Conservation (phyloP, 2,113 vertebrate genomes). For the Pachyramphus minor region DNA sequence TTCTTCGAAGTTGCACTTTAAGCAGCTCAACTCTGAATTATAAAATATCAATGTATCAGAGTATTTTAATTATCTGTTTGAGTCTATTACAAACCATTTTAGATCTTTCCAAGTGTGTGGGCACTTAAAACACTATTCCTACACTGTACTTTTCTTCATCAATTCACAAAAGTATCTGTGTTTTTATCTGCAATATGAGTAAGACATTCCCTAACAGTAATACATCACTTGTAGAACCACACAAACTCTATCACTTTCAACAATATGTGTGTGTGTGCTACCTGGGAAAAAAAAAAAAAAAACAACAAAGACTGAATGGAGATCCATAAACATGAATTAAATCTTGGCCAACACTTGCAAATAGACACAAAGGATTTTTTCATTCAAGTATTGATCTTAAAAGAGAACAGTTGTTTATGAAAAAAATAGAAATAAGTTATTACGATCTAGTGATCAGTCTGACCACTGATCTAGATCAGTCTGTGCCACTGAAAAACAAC, state of each 20-base stretch:
- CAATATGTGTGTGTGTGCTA: not conserved
- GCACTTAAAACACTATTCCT: not conserved
- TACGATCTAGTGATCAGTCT: not conserved
- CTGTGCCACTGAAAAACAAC: not conserved
- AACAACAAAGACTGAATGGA: not conserved
- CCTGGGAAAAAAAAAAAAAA: not conserved
- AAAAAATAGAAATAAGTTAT: not conserved
- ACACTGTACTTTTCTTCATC: not conserved
- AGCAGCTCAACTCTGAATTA: not conserved
- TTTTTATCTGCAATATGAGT: not conserved
- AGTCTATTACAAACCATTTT: not conserved
- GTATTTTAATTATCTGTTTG: not conserved
- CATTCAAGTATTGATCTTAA: not conserved
- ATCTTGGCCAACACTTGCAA: not conserved
- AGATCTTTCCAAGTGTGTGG: not conserved
- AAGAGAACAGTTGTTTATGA: not conserved
- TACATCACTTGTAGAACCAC: not conserved
- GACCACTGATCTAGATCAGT: not conserved
- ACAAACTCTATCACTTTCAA: not conserved
- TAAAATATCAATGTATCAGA: not conserved
- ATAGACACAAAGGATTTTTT: not conserved
- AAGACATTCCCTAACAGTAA: not conserved
- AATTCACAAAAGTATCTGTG: not conserved
- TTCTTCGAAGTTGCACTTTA: not conserved
- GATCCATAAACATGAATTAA: not conserved